Evolutionary conservation across 1,140 invertebrate genomes (phyloP), one percentile per base, ranked within the genome.

Genomic region (Stenopsyche tienmushanensis): DNA sequence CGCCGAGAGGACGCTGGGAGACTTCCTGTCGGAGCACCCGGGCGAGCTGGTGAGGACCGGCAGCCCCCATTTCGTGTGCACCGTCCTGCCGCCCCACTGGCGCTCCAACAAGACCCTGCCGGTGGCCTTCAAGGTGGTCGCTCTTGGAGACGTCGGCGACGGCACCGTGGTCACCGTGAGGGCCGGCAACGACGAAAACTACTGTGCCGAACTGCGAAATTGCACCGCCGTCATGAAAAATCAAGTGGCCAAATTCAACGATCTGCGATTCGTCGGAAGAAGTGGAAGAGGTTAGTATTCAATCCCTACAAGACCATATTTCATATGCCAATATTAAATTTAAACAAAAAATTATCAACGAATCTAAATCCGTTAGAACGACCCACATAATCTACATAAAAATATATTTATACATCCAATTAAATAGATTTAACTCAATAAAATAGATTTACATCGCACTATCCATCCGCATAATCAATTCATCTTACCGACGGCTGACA

Each of bases 121-220:
- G 10, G 90, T 93, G 57, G 93, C 94, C 26, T 98, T 98, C 80
- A 94, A 94, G 78, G 91, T 96, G 69, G 90, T 96, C 1, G 91
- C 93, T 1, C 79, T 98, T 17, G 92, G 92, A 7, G 94, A 96
- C 69, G 88, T 98, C 2, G 90, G 91, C 67, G 96, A 99, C 77
- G 96, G 97, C 1, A 99, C 96, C 13, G 84, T 96, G 74, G 96
- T 99, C 50, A 96, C 93, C 1, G 90, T 99, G 8, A 78, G 88
- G n/a, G 96, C 96, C 2, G 96, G 97, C 15, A 99, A 99, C 77
- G 96, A 99, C 75, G 96, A 99, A 77, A 98, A 98, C 78, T 97
- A 89, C 75, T 96, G 92, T 76, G 94, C 93, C 3, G 96, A 99
- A 78, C 80, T 99, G 66, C 82, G 96, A 71, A 98, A 99, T 80